phyloP scores from a whole-genome alignment of 2,888 invertebrate genomes.

The Seira ritae region DNA sequence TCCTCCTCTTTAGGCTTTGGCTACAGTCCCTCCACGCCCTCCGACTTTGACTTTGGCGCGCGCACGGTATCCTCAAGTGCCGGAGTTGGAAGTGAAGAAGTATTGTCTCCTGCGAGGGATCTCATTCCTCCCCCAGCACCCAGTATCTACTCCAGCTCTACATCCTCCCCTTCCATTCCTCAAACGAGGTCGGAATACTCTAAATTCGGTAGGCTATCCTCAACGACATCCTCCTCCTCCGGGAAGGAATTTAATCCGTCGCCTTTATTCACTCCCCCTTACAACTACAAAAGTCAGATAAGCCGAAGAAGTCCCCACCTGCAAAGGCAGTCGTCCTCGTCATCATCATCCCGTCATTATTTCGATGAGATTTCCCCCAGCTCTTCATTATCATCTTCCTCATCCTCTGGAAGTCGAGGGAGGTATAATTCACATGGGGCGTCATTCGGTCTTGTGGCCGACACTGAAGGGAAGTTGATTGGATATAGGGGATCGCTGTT shows the following conservation, averaged over 20 bases:
- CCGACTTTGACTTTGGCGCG: no score
- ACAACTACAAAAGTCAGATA: constrained; percentile 23
- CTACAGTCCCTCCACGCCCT: neutral
- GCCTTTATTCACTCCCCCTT: neutral
- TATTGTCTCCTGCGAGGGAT: constrained; percentile 46
- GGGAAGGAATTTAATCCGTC: constrained; percentile 33
- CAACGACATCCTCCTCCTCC: constrained; percentile 13
- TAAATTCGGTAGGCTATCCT: constrained; percentile 31
- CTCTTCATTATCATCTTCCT: no score
- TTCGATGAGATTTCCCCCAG: constrained; percentile 38
- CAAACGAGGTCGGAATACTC: constrained; percentile 39
- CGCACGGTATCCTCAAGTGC: no score
- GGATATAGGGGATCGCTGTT: constrained; percentile 49
- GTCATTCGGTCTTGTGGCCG: constrained; percentile 43
- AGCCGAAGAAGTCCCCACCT: constrained; percentile 45
- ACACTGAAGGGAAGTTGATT: constrained; percentile 56
- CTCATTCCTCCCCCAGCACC: constrained; percentile 45
- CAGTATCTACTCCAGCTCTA: constrained; percentile 22
- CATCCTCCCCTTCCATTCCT: constrained; percentile 22
- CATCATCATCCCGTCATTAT: constrained; percentile 23
- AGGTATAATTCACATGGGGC: neutral
- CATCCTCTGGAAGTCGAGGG: constrained; percentile 22
- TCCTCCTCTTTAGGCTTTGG: constrained; percentile 45
- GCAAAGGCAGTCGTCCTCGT: constrained; percentile 11
- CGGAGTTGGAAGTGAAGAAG: constrained; percentile 30